Conservation (phyloP, 2,888 invertebrate species). For the Uropetala carovei region DNA sequence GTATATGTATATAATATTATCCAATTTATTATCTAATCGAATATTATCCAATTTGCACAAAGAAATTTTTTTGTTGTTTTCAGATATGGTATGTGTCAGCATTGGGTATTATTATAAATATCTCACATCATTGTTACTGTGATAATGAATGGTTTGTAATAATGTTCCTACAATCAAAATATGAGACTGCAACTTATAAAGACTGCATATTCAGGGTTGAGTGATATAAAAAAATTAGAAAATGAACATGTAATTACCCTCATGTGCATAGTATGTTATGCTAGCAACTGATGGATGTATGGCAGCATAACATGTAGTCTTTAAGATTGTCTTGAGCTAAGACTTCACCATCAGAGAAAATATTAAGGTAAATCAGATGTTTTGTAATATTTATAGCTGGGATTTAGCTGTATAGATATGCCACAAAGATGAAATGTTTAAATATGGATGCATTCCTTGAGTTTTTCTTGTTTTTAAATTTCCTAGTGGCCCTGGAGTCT, state of each 20-base stretch:
- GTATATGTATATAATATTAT: background rate
- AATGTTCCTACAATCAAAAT: conserved; percentile 52
- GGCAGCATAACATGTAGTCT: conserved; percentile 24
- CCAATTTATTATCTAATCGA: background rate
- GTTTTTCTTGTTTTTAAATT: conserved; percentile 3
- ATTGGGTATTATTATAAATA: conserved; percentile 34
- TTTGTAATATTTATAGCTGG: conserved; percentile 52
- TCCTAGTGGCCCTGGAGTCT: conserved; percentile 19
- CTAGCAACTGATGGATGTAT: conserved; percentile 45
- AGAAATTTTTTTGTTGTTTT: background rate
- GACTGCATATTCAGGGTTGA: conserved; percentile 62
- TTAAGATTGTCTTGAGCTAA: background rate
- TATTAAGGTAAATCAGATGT: background rate
- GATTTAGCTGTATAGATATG: conserved; percentile 30
- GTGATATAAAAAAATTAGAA: conserved; percentile 7
- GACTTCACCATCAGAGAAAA: background rate
- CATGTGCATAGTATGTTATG: conserved; percentile 46
- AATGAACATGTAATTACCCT: conserved; percentile 41
- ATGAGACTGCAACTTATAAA: conserved; percentile 62
- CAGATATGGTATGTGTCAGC: background rate
- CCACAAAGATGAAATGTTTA: conserved; percentile 45
- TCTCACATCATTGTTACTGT: conserved; percentile 53
- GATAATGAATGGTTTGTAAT: conserved; percentile 58
- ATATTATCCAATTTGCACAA: background rate
- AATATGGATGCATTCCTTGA: conserved; percentile 56